Base-by-base conservation (phyloP, 2,797 vertebrate species). In the Meda fulgida region DNA sequence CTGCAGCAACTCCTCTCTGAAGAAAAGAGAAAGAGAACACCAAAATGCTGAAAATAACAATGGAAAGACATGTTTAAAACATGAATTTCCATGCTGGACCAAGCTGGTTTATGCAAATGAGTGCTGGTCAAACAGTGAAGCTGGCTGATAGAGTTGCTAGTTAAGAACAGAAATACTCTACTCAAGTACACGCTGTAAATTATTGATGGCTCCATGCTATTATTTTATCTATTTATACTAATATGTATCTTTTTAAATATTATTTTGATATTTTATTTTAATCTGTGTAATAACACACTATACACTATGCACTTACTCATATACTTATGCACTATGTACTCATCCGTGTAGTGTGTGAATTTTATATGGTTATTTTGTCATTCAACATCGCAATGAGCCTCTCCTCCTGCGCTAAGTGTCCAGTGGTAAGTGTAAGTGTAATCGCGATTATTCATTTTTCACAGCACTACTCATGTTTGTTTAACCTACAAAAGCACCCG, bases 1-100 rank as follows among this genome's bases (percentile, higher is more conserved):
- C 81, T 63, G 71, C 14, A 48, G 55, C 38, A 76, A 43, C 51
- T 48, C 29, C 8, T 83, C 70, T 83, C 40, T 48, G 60, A 65
- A 63, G 40, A n/a, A 31, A 66, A 40, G 9, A 55, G 5, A 53
- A n/a, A 14, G 19, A 38, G 46, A 40, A 51, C 1, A 2, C 1
- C 2, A 19, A 38, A 46, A 82, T 26, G 11, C n/a, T 19, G 55
- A 65, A 73, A 60, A 72, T 34, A 63, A 60, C 7, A 60, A 72
- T 16, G 18, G 19, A 71, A 55, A 55, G 36, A 70, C 16, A 14
- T 0, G 23, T 40, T 46, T 21, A 29, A 43, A 46, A 8, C 8
- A 31, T 5, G 43, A 48, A 19, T 72, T 10, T 21, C 8, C 43
- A 72, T 18, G 40, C 13, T 46, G 13, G 69, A 16, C 38, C 13